A percentile compares a stretch with the other conserved stretches of the same genome.
Conservation (phyloP, 2,797 vertebrate genomes). For the Halcyon smyrnensis region DNA sequence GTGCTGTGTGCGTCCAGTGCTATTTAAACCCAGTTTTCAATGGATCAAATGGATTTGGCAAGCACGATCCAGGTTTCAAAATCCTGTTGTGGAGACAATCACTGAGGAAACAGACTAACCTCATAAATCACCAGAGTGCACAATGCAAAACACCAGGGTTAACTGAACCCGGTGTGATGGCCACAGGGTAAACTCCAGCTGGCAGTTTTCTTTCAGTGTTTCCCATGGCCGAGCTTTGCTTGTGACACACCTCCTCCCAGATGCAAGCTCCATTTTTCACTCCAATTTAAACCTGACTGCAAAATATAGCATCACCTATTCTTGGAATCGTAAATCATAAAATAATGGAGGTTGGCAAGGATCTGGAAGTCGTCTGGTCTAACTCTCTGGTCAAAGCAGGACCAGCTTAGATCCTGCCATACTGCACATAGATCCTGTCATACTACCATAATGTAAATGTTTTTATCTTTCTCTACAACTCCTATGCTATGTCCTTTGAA, state of each 20-base stretch:
- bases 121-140: not conserved
- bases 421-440: not conserved
- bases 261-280: not conserved
- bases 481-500: fast-evolving
- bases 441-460: not conserved
- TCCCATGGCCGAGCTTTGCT: not conserved
- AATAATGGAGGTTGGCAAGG: not conserved
- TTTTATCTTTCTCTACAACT: not conserved
- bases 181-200: not conserved
- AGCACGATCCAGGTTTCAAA: conserved; percentile 22
- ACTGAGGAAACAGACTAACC: conserved; percentile 10
- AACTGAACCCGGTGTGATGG: not conserved
- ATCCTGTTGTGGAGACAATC: conserved; percentile 17
- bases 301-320: not conserved
- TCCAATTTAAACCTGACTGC: not conserved
- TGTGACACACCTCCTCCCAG: not conserved
- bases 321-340: not conserved
- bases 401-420: not conserved
- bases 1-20: not conserved
- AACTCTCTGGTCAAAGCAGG: not conserved
- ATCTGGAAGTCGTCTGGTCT: not conserved
- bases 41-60: conserved; percentile 28
- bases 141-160: not conserved
- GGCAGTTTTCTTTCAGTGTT: not conserved
- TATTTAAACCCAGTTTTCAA: conserved; percentile 5